phyloP scores from a whole-genome alignment of 92 coral and sea anemone genomes.

The Heliopora coerulea region DNA sequence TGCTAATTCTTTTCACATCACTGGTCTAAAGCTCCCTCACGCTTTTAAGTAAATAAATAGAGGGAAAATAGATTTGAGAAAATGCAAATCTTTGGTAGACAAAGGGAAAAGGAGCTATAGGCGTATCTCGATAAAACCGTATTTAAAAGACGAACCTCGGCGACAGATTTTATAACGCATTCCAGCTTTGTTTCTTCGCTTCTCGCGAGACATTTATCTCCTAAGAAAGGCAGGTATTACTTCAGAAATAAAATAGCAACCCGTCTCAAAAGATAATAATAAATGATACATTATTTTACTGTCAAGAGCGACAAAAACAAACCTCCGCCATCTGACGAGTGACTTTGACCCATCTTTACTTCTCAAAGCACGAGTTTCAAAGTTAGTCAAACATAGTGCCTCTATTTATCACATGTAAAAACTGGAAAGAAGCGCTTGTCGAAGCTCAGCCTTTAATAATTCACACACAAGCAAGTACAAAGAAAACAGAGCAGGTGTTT shows the following conservation, averaged over 20 bases:
- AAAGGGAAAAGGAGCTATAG: not conserved
- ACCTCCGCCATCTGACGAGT: slow-evolving; percentile 69
- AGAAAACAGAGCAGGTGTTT: slow-evolving; percentile 31
- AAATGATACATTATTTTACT: not conserved
- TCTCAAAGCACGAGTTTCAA: not conserved
- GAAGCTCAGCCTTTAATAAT: slow-evolving; percentile 42
- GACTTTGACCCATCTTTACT: slow-evolving; percentile 81
- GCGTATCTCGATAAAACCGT: not conserved
- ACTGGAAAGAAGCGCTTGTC: slow-evolving; percentile 20
- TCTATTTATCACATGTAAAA: slow-evolving; percentile 6
- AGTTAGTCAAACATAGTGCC: not conserved
- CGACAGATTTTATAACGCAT: slow-evolving; percentile 75
- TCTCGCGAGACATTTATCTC: slow-evolving; percentile 77
- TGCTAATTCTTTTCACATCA: too few relatives aligned
- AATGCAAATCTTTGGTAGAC: not conserved
- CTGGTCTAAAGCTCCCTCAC: too few relatives aligned
- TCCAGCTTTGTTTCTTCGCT: slow-evolving; percentile 89
- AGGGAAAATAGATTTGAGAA: not conserved
- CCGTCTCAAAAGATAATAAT: slow-evolving; percentile 39
- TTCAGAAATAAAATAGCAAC: slow-evolving; percentile 48
- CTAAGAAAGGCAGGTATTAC: slow-evolving; percentile 54
- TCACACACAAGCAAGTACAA: slow-evolving; percentile 37
- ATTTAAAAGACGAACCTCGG: slow-evolving; percentile 52
- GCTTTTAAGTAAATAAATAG: too few relatives aligned
- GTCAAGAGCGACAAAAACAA: slow-evolving; percentile 19